phyloP scores from a whole-genome alignment of 2,797 vertebrate species.

The Tokudaia muenninki region DNA sequence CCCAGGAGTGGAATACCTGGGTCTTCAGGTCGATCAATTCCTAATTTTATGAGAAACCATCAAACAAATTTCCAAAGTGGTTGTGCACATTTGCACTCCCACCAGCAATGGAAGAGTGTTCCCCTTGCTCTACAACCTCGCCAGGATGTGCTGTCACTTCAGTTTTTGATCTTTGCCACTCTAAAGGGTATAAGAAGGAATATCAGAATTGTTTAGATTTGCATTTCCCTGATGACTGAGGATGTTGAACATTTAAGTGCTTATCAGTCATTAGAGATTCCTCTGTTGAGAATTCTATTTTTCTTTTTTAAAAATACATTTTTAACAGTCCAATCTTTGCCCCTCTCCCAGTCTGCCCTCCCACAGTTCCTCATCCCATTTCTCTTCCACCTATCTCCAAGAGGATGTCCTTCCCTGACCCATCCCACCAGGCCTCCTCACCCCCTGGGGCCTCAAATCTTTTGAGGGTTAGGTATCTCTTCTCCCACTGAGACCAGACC shows the following conservation, averaged over 20 bases:
- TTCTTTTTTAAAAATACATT: neutral
- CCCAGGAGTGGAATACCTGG: neutral
- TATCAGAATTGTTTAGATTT: neutral
- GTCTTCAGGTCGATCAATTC: neutral
- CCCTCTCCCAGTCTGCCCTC: neutral
- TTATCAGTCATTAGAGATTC: neutral
- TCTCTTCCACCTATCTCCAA: neutral
- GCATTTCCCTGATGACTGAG: neutral
- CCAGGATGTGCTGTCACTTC: neutral
- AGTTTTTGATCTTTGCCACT: neutral
- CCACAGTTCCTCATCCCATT: neutral
- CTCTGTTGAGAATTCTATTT: neutral
- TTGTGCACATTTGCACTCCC: neutral
- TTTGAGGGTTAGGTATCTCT: neutral
- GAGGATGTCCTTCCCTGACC: neutral
- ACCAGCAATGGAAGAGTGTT: neutral
- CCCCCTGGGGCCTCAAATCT: neutral
- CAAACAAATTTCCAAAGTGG: neutral
- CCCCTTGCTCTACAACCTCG: neutral
- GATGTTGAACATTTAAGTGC: neutral
- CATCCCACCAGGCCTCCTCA: neutral
- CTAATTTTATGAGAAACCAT: neutral
- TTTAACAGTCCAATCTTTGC: no score
- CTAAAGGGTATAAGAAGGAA: neutral
- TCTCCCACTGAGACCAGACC: neutral